Conservation (phyloP, 1,140 invertebrate species). For the Achroia grisella region DNA sequence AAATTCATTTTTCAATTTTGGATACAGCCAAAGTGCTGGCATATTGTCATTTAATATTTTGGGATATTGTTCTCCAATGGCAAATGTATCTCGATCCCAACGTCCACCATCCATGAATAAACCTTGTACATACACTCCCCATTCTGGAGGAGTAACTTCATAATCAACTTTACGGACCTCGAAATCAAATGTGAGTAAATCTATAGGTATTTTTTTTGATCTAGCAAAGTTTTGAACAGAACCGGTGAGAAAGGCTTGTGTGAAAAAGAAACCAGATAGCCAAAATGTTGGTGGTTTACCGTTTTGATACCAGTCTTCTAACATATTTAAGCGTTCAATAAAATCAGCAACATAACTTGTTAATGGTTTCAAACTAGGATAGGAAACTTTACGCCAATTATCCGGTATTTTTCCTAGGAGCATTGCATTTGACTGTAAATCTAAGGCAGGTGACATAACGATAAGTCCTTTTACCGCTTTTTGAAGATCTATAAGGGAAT, state of each 20-base stretch:
- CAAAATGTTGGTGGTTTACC: slow-evolving; percentile 90
- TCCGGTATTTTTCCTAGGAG: slow-evolving; percentile 82
- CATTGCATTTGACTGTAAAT: slow-evolving; percentile 80
- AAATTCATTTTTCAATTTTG: slow-evolving; percentile 74
- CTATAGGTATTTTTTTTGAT: slow-evolving; percentile 90
- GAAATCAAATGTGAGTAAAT: slow-evolving; percentile 88
- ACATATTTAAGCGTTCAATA: slow-evolving; percentile 83
- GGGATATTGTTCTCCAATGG: slow-evolving; percentile 84
- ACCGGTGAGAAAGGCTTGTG: slow-evolving; percentile 94
- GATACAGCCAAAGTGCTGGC: slow-evolving; percentile 84
- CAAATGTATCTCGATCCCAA: slow-evolving; percentile 79
- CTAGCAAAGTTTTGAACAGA: slow-evolving; percentile 94
- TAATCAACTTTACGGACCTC: slow-evolving; percentile 75
- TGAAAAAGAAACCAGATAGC: slow-evolving; percentile 96
- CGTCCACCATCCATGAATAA: slow-evolving; percentile 89
- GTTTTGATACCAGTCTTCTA: slow-evolving; percentile 83
- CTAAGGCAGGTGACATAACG: slow-evolving; percentile 89
- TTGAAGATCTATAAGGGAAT: slow-evolving; percentile 81
- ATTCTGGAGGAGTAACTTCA: slow-evolving; percentile 72
- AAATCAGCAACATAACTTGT: slow-evolving; percentile 91
- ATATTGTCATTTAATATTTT: slow-evolving; percentile 88
- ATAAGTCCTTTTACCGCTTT: slow-evolving; percentile 91
- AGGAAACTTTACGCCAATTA: slow-evolving; percentile 87
- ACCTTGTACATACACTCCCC: slow-evolving; percentile 89
- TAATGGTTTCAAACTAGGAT: slow-evolving; percentile 93